Conservation (phyloP, 2,797 vertebrate genomes). For the Lagocephalus sceleratus region DNA sequence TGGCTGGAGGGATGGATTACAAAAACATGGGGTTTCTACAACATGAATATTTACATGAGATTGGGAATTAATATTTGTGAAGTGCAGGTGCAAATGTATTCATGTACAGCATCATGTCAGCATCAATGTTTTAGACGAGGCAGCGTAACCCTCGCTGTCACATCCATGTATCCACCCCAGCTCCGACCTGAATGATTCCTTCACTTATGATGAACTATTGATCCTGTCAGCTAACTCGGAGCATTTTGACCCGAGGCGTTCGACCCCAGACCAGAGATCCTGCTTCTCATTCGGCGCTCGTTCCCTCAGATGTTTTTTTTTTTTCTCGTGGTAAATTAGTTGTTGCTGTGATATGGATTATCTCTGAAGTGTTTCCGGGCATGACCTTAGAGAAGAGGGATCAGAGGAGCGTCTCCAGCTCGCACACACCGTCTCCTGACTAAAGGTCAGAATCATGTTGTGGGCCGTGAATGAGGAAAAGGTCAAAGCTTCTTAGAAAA, state of each 20-base stretch:
- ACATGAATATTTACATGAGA: too few species aligned
- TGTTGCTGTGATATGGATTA: not conserved
- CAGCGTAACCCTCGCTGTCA: too few species aligned
- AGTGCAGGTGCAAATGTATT: too few species aligned
- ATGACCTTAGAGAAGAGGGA: slow-evolving; percentile 56
- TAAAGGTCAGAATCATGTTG: slow-evolving; percentile 70
- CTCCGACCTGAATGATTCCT: too few species aligned
- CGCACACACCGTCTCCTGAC: slow-evolving; percentile 32
- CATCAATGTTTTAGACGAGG: too few species aligned
- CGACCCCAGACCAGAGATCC: not conserved
- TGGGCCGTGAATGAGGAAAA: slow-evolving; percentile 61
- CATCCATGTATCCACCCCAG: too few species aligned
- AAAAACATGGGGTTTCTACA: too few species aligned
- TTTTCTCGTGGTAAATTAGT: not conserved
- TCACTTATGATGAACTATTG: too few species aligned
- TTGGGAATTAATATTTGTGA: too few species aligned
- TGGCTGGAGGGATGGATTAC: too few species aligned
- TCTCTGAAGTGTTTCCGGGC: slow-evolving; percentile 35
- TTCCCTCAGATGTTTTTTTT: slow-evolving; percentile 12
- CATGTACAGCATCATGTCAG: too few species aligned
- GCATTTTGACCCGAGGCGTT: not conserved
- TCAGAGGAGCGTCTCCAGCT: slow-evolving; percentile 45
- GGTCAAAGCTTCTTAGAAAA: slow-evolving; percentile 63
- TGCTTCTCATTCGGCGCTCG: not conserved
- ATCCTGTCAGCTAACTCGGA: too few species aligned